phyloP scores from a whole-genome alignment of 2,888 invertebrate species.

The Drepana falcataria region DNA sequence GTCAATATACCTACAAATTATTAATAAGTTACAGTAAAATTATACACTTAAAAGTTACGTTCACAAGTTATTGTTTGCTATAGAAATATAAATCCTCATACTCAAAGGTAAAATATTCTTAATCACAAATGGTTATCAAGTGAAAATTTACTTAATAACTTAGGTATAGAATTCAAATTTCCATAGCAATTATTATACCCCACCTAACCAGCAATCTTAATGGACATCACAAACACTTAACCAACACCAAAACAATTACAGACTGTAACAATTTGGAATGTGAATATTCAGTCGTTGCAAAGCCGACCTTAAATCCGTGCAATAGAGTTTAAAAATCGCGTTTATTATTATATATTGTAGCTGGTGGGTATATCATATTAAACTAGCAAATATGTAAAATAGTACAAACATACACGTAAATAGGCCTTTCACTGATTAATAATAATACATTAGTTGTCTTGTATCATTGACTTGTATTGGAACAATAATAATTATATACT shows the following conservation, averaged over 20 bases:
- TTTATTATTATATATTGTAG: slow-evolving; percentile 21
- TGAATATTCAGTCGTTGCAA: slow-evolving; percentile 19
- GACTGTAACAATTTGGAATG: slow-evolving; percentile 26
- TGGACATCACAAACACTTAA: slow-evolving; percentile 23
- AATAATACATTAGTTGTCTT: too few species aligned
- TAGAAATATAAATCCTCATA: slow-evolving; percentile 1
- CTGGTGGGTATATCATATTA: slow-evolving; percentile 42
- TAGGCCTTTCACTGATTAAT: too few species aligned
- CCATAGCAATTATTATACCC: slow-evolving; percentile 14
- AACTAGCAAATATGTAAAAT: too few species aligned
- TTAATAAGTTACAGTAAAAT: slow-evolving; percentile 34
- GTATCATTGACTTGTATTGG: too few species aligned
- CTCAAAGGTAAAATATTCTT: neutral
- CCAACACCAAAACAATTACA: slow-evolving; percentile 8
- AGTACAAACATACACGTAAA: too few species aligned
- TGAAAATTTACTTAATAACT: neutral
- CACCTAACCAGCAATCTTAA: slow-evolving; percentile 22
- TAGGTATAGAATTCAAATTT: slow-evolving; percentile 2
- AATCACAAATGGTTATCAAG: neutral
- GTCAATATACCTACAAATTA: slow-evolving; percentile 9
- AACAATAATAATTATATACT: too few species aligned
- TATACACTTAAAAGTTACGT: slow-evolving; percentile 26
- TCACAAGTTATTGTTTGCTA: slow-evolving; percentile 19
- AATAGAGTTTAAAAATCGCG: neutral
- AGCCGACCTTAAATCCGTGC: neutral